phyloP scores from a whole-genome alignment of 2,797 vertebrate genomes.

The Gambusia yucatana region DNA sequence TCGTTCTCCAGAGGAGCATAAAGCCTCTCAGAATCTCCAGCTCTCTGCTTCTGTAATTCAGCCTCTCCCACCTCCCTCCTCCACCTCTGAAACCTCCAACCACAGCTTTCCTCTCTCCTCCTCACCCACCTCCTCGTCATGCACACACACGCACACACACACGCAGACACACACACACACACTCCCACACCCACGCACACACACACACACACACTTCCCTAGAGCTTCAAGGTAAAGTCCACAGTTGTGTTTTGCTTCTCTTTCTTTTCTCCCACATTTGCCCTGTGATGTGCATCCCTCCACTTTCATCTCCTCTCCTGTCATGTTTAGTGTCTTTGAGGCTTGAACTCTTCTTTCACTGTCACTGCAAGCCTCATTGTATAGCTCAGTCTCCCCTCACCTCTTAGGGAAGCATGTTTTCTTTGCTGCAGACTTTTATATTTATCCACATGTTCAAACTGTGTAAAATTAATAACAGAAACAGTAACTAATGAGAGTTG shows the following conservation, averaged over 20 bases:
- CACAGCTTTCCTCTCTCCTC: slow-evolving; percentile 19
- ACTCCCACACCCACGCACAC: slow-evolving; percentile 15
- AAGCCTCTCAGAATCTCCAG: slow-evolving; percentile 35
- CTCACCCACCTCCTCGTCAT: slow-evolving; percentile 32
- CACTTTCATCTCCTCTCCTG: slow-evolving; percentile 16
- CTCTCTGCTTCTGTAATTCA: slow-evolving; percentile 57
- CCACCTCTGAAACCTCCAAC: slow-evolving; percentile 36
- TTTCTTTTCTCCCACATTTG: slow-evolving; percentile 27
- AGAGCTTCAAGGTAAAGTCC: slow-evolving; percentile 58
- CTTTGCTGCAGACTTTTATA: slow-evolving; percentile 3
- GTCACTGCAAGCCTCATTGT: not conserved
- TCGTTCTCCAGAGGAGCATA: slow-evolving; percentile 41
- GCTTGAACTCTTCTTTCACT: slow-evolving; percentile 9
- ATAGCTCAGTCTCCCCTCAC: not conserved
- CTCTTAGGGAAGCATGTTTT: slow-evolving; percentile 5
- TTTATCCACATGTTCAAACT: not conserved
- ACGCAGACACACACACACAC: slow-evolving; percentile 21
- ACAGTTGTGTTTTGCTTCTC: slow-evolving; percentile 25
- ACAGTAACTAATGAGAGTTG: slow-evolving; percentile 20
- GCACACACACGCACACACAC: slow-evolving; percentile 25
- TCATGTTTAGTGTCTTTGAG: slow-evolving; percentile 10
- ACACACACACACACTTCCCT: slow-evolving; percentile 15
- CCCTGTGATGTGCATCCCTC: slow-evolving; percentile 13
- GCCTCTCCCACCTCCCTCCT: slow-evolving; percentile 40
- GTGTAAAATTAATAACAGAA: not conserved